Percentiles rank a stretch among this genome's conserved stretches.
These are phyloP conservation scores for Sciurus vulgaris DNA, from an alignment of 2,797 vertebrate species.

Conservation along the genomic window DNA sequence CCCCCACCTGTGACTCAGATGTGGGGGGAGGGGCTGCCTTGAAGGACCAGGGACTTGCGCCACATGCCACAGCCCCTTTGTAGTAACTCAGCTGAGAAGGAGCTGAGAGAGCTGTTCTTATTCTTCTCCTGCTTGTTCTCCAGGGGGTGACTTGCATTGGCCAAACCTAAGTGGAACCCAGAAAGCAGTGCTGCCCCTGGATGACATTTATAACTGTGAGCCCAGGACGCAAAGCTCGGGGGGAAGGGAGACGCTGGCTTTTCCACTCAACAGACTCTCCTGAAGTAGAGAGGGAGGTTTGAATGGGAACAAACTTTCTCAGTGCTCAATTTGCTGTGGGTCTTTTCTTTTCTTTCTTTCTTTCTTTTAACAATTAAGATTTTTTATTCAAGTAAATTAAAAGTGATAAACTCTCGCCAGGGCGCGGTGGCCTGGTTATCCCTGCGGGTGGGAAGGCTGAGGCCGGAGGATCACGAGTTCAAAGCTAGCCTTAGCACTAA, in stretches of 20 bases:
- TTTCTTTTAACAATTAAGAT: not conserved
- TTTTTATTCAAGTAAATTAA: slow-evolving; percentile 45
- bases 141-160: not conserved
- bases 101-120: not conserved
- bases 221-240: not conserved
- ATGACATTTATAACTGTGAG: not conserved
- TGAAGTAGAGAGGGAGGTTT: not conserved
- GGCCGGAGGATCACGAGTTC: too few species aligned
- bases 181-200: not conserved
- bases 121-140: slow-evolving; percentile 9
- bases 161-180: not conserved
- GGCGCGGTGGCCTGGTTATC: too few species aligned
- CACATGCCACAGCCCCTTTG: not conserved
- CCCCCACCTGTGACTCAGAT: not conserved
- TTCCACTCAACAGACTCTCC: not conserved
- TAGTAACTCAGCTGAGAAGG: not conserved
- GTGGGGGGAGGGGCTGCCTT: not conserved
- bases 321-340: not conserved
- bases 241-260: not conserved
- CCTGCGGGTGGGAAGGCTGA: too few species aligned
- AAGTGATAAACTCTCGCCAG: not conserved
- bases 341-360: too few species aligned
- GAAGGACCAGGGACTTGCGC: not conserved
- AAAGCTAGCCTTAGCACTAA: too few species aligned
- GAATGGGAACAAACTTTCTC: not conserved